Evolutionary conservation across 1,140 invertebrate genomes (phyloP).

Genomic region (Subanguina moxae): DNA sequence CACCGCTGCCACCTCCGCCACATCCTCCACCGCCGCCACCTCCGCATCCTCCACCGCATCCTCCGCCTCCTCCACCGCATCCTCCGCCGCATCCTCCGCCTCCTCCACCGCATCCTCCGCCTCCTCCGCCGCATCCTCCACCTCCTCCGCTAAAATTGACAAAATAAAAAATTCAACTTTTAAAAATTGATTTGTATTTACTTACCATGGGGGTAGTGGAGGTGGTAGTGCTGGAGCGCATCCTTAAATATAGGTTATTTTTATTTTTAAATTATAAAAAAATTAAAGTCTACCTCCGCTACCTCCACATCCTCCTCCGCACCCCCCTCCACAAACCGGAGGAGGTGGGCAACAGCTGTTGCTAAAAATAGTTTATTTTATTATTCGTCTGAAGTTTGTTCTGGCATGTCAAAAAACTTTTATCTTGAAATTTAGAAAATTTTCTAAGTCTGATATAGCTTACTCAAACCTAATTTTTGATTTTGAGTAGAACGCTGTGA

Average conservation of each 20-base stretch:
- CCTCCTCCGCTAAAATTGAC: slow-evolving; percentile 3
- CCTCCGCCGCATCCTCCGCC: background rate
- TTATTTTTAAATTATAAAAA: too few relatives aligned
- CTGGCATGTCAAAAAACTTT: too few relatives aligned
- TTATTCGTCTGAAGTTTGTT: too few relatives aligned
- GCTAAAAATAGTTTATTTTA: too few relatives aligned
- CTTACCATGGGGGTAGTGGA: slow-evolving; percentile 1
- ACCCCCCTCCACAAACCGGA: too few relatives aligned
- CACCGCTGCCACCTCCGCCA: background rate
- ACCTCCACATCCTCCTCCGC: too few relatives aligned
- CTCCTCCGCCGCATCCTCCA: background rate
- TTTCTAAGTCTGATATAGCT: too few relatives aligned
- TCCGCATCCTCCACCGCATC: background rate
- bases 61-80: background rate
- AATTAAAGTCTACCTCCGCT: too few relatives aligned
- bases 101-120: background rate
- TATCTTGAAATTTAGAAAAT: too few relatives aligned
- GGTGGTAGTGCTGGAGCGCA: background rate
- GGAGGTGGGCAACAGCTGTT: too few relatives aligned
- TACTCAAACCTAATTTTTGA: too few relatives aligned
- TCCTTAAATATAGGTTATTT: background rate
- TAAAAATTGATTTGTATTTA: background rate
- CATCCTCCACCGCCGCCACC: background rate
- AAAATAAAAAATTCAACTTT: background rate
- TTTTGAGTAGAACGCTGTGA: too few relatives aligned